Base-by-base conservation (phyloP, 2,113 vertebrate genomes). In the Centropus bengalensis region DNA sequence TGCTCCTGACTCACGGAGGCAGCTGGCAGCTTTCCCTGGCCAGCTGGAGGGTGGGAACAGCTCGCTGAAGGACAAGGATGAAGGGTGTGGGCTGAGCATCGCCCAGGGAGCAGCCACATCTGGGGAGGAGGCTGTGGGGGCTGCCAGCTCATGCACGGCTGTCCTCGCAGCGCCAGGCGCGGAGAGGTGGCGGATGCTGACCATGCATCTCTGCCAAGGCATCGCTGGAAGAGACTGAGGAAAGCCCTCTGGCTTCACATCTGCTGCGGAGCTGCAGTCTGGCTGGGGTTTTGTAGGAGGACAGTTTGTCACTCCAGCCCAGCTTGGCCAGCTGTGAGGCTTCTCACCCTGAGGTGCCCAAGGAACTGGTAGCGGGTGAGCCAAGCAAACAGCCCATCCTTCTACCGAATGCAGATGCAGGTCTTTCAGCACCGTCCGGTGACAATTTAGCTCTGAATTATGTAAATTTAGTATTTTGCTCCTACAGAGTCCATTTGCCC, bases 31-130 rank as follows among this genome's bases (percentile, higher is more conserved):
- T 87, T 87, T 87, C 58, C 82, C 55, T 33, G 13, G 91, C 92
- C 96, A 96, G 92, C 95, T 95, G 95, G 91, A 96, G 92, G 95
- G 95, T 88, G 95, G 91, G 95, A 95, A 86, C 86, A 10, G 42
- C 92, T 93, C 16, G 1, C 20, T 0, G 16, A 78, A 92, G 78
- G 85, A 94, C 2, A 28, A 85, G 83, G 95, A 95, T 0, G 2
- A 11, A 88, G 95, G 96, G 93, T 88, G 95, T 96, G 96, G 89
- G 82, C 95, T 88, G 85, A 95, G 87, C 70, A 55, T 66, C 91
- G 1, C 75, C 76, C 70, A 1, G 87, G 67, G 95, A 93, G 54
- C 84, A 80, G 84, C 91, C 86, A 60, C 71, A 79, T 82, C 70
- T 79, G 75, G 91, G 91, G 81, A 92, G 86, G 91, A 86, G 91